Conservation (phyloP, 2,113 vertebrate species). For the Tenrec ecaudatus region DNA sequence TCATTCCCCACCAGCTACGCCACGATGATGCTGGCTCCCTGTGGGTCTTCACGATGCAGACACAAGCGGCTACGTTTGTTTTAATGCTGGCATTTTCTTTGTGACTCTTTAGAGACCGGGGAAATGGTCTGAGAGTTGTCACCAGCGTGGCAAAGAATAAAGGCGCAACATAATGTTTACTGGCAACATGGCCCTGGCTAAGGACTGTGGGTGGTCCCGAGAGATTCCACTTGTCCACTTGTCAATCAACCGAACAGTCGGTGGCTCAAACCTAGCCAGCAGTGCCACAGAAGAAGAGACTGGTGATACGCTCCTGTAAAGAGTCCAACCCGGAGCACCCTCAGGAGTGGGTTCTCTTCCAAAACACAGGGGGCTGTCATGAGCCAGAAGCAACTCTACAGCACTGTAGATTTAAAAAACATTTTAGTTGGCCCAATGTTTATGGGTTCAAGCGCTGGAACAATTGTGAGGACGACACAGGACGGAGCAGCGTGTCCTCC, state of each 20-base stretch:
- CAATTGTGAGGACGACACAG: no score
- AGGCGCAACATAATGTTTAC: background rate
- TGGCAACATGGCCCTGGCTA: background rate
- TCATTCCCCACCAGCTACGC: constrained; percentile 31
- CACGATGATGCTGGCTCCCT: background rate
- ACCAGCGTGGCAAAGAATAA: background rate
- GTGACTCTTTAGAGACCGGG: constrained; percentile 8
- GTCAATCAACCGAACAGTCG: background rate
- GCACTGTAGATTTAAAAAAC: no score
- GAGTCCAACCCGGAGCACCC: background rate
- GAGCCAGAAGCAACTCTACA: no score
- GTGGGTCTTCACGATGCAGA: constrained; percentile 4
- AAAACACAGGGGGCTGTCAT: background rate
- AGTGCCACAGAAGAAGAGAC: background rate
- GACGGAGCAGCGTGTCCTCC: no score
- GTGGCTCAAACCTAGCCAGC: background rate
- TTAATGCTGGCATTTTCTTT: background rate
- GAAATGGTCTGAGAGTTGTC: background rate
- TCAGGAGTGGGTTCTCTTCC: background rate
- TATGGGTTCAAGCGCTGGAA: no score
- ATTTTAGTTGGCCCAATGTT: no score
- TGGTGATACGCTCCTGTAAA: background rate
- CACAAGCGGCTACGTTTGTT: constrained; percentile 26
- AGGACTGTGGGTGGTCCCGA: background rate
- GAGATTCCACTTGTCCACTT: background rate